Evolutionary conservation across 2,888 invertebrate genomes (phyloP).

Genomic region (Phyllotreta striolata): DNA sequence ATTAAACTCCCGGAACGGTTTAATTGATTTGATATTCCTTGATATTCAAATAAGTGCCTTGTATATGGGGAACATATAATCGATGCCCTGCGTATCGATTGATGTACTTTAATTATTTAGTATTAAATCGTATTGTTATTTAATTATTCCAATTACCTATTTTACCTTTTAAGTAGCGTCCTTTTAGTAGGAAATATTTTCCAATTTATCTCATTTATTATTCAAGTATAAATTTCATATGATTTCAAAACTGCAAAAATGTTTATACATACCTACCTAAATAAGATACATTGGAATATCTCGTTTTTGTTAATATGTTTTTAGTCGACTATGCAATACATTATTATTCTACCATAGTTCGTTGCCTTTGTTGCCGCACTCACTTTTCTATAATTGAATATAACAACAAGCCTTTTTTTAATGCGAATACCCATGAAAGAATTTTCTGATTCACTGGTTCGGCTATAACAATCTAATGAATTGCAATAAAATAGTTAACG

Average conservation of each 20-base stretch:
- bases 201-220: no score
- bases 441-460: constrained; percentile 28
- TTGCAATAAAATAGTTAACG: constrained; percentile 16
- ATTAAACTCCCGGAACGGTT: constrained; percentile 11
- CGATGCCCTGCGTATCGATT: constrained; percentile 4
- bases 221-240: no score
- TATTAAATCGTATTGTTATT: not conserved
- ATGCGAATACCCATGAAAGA: constrained; percentile 9
- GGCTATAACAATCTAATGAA: constrained; percentile 23
- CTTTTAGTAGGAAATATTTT: no score
- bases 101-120: constrained; percentile 4
- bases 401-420: not conserved
- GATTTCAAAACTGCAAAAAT: no score
- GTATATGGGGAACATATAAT: not conserved
- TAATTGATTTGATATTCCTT: constrained; percentile 10
- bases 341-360: not conserved
- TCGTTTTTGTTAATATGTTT: no score
- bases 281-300: no score
- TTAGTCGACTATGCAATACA: no score
- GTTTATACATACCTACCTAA: no score
- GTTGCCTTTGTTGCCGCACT: not conserved
- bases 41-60: constrained; percentile 12
- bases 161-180: no score
- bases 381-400: constrained; percentile 6
- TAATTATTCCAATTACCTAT: no score